Conservation (phyloP, 1,140 invertebrate genomes). For the Lepidurus packardi region DNA sequence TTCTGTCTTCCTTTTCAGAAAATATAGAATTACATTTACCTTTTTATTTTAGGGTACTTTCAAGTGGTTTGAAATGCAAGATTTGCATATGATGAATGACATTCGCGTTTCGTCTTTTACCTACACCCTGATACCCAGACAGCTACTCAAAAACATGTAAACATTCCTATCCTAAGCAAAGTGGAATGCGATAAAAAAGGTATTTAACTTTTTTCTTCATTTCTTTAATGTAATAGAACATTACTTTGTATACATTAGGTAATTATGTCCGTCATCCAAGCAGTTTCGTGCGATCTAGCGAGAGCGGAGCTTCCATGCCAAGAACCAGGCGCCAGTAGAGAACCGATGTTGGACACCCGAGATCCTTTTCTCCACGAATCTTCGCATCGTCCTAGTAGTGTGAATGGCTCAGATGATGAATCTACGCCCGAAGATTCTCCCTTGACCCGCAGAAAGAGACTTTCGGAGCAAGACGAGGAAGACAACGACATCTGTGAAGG, state of each 20-base stretch:
- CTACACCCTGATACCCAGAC: too few species aligned
- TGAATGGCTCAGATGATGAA: background rate
- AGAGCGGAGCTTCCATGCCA: background rate
- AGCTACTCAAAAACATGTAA: too few species aligned
- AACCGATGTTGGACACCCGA: slow-evolving; percentile 4
- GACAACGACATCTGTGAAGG: slow-evolving; percentile 2
- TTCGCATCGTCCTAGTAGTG: background rate
- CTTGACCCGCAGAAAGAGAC: background rate
- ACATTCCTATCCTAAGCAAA: too few species aligned
- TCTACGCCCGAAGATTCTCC: background rate
- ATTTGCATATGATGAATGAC: slow-evolving; percentile 88
- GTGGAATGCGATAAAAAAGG: too few species aligned
- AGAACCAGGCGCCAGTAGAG: slow-evolving; percentile 16
- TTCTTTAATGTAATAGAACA: too few species aligned
- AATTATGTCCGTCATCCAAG: background rate
- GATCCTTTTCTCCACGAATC: background rate
- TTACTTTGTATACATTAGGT: background rate
- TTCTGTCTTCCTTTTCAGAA: slow-evolving; percentile 14
- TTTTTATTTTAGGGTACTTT: slow-evolving; percentile 52
- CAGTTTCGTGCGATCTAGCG: background rate
- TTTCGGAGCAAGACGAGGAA: background rate
- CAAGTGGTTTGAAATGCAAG: slow-evolving; percentile 94
- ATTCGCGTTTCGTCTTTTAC: too few species aligned
- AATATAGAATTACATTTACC: background rate
- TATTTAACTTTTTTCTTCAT: too few species aligned